Evolutionary conservation across 2,113 vertebrate genomes (phyloP).

Genomic region (Mixornis gularis): DNA sequence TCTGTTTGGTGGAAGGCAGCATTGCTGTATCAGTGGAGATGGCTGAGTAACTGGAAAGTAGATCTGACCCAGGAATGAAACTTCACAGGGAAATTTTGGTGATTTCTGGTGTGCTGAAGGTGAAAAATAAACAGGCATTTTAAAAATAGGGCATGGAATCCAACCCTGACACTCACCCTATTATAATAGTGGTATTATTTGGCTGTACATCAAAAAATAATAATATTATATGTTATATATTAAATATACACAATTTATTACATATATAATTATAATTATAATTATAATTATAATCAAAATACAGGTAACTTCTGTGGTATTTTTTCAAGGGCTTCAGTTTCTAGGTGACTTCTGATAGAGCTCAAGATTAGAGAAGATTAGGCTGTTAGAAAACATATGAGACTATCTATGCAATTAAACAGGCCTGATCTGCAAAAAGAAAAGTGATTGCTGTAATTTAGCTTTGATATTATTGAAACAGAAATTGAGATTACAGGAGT

Average conservation of each 20-base stretch:
- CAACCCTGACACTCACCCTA: rapidly evolving
- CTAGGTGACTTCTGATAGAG: neutral
- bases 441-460: neutral
- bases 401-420: neutral
- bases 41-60: neutral
- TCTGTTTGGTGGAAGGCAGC: neutral
- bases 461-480: neutral
- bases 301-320: rapidly evolving
- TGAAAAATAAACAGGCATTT: neutral
- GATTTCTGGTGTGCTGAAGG: neutral
- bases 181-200: neutral
- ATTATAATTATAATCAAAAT: neutral
- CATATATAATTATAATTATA: too few relatives aligned
- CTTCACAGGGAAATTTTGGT: neutral
- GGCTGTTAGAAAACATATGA: neutral
- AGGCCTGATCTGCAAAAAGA: neutral
- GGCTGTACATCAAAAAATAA: neutral
- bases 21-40: neutral
- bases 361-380: neutral
- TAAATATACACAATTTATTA: too few relatives aligned
- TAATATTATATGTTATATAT: neutral
- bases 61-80: neutral
- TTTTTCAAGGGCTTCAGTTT: neutral
- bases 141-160: neutral
- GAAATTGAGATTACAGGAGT: neutral